Conservation (phyloP, 2,888 invertebrate genomes). For the Zygogramma bicolorata region DNA sequence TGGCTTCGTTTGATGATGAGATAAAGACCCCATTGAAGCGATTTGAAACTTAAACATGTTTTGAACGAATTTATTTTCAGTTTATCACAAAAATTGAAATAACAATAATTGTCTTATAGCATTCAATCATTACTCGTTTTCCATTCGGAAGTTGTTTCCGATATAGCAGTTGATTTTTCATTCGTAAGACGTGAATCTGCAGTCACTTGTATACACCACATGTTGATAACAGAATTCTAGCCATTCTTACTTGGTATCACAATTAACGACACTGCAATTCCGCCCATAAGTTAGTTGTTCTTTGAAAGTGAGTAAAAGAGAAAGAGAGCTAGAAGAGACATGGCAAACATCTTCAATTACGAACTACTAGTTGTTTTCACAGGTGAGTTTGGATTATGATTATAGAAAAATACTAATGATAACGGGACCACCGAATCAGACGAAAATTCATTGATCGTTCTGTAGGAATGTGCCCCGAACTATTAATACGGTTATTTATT, state of each 20-base stretch:
- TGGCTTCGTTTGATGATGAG: background rate
- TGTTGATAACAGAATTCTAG: too few species aligned
- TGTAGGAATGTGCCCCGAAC: too few species aligned
- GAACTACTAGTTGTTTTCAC: background rate
- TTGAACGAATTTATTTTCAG: background rate
- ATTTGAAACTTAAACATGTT: background rate
- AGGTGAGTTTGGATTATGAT: background rate
- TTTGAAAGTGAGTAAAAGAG: too few species aligned
- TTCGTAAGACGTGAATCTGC: background rate
- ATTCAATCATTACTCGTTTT: background rate
- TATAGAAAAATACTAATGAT: background rate
- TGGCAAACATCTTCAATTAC: background rate
- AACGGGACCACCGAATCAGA: too few species aligned
- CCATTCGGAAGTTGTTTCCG: background rate
- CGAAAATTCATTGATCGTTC: too few species aligned
- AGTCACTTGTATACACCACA: too few species aligned
- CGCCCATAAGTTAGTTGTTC: too few species aligned
- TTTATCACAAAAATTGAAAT: background rate
- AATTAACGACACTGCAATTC: too few species aligned
- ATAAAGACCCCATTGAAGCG: background rate
- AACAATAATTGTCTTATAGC: background rate
- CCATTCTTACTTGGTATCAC: too few species aligned
- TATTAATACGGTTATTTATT: too few species aligned
- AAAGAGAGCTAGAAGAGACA: too few species aligned
- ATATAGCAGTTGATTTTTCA: background rate